A percentile compares a stretch with the other conserved stretches of the same genome.
Evolutionary conservation across 2,797 vertebrate species (phyloP).

Genomic region (Sebastes diaconus): DNA sequence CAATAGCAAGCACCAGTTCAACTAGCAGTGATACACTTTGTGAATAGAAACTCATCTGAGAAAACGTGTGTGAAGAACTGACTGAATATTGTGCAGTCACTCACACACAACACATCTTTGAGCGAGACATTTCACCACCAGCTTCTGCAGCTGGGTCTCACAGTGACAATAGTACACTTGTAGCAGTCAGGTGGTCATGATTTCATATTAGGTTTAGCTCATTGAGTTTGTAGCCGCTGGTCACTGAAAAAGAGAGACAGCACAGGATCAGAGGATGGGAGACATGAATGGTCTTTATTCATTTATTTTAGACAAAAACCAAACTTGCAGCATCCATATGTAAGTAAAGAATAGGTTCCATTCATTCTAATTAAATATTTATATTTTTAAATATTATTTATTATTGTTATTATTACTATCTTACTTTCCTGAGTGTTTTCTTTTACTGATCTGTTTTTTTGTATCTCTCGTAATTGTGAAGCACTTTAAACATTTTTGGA

Average conservation of each 20-base stretch:
- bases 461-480: not conserved
- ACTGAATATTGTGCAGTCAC: not conserved
- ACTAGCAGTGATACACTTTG: not conserved
- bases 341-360: not conserved
- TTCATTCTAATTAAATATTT: not conserved
- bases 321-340: not conserved
- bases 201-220: not conserved
- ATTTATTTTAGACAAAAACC: not conserved
- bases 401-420: not conserved
- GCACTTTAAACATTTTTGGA: not conserved
- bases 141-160: constrained; percentile 19
- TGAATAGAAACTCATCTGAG: not conserved
- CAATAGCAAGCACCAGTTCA: not conserved
- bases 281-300: not conserved
- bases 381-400: not conserved
- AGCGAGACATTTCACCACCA: not conserved
- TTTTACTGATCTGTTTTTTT: not conserved
- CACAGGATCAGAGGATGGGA: not conserved
- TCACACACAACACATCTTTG: not conserved
- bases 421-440: not conserved
- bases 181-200: not conserved
- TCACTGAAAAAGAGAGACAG: not conserved
- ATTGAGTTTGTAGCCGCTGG: not conserved
- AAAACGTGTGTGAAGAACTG: not conserved
- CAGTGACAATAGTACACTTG: not conserved